These are phyloP conservation scores for Zeus faber DNA, from an alignment of 2,113 vertebrate species.

Conservation along the genomic window DNA sequence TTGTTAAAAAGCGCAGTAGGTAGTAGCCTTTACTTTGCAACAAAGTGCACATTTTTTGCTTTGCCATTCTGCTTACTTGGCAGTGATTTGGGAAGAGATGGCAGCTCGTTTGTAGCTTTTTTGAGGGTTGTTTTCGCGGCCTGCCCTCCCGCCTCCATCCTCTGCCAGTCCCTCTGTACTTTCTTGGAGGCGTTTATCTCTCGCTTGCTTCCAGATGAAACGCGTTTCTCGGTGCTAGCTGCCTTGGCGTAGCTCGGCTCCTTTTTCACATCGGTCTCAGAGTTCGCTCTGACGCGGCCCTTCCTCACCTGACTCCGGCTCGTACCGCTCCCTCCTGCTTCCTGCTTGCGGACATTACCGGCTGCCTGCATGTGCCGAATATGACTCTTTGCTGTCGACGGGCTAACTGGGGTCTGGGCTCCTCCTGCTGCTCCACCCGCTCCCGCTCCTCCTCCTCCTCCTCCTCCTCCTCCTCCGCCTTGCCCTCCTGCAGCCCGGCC, in stretches of 20 bases:
- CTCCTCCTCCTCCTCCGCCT: slow-evolving; percentile 16
- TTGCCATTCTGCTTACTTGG: slow-evolving; percentile 61
- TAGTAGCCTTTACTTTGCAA: slow-evolving; percentile 59
- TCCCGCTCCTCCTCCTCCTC: slow-evolving; percentile 19
- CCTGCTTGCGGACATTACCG: slow-evolving; percentile 65
- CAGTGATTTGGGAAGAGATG: slow-evolving; percentile 52
- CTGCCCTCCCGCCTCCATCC: slow-evolving; percentile 41
- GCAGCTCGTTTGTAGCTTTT: slow-evolving; percentile 53
- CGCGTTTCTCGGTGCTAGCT: slow-evolving; percentile 53
- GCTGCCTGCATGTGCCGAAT: slow-evolving; percentile 64
- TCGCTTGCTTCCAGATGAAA: slow-evolving; percentile 47
- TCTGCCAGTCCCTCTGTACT: slow-evolving; percentile 64
- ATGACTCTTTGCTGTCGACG: slow-evolving; percentile 61
- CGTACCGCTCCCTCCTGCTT: slow-evolving; percentile 43
- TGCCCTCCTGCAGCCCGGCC: slow-evolving; percentile 42
- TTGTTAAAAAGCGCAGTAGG: slow-evolving; percentile 32
- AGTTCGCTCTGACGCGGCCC: slow-evolving; percentile 56
- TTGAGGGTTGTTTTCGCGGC: slow-evolving; percentile 53
- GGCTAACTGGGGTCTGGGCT: slow-evolving; percentile 65
- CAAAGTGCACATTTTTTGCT: slow-evolving; percentile 71
- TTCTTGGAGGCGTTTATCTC: slow-evolving; percentile 54
- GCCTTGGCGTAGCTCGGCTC: slow-evolving; percentile 47
- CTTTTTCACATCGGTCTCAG: slow-evolving; percentile 66
- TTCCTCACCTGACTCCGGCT: slow-evolving; percentile 54
- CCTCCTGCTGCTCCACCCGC: slow-evolving; percentile 54